phyloP scores from a whole-genome alignment of 2,888 invertebrate species.

The Aspidiotus destructor region DNA sequence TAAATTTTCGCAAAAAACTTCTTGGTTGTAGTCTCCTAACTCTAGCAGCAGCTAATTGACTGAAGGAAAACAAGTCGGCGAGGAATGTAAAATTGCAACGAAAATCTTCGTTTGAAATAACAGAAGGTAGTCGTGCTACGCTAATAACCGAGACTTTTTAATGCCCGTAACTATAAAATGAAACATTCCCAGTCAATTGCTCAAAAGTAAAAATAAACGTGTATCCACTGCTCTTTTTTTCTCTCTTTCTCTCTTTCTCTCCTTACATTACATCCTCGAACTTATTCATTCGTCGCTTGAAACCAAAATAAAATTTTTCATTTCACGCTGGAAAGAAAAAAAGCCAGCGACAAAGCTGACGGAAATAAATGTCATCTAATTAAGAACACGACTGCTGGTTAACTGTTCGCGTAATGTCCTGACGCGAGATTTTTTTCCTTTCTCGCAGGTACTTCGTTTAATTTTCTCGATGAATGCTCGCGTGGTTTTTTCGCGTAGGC shows the following conservation, averaged over 20 bases:
- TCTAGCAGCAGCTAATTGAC: no score
- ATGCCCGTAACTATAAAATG: no score
- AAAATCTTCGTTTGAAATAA: no score
- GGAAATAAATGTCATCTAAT: conserved; percentile 4
- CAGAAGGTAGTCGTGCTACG: no score
- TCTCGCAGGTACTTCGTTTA: not conserved
- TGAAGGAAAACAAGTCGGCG: no score
- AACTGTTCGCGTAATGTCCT: conserved; percentile 2
- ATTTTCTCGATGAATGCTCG: conserved; percentile 2
- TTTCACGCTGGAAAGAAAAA: no score
- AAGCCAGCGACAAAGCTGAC: not conserved
- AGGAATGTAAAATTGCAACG: no score
- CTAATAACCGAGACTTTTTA: no score
- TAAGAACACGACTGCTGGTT: not conserved
- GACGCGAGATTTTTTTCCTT: not conserved
- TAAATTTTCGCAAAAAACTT: no score
- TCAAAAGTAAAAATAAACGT: no score
- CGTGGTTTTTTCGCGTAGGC: not conserved
- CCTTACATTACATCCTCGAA: not conserved
- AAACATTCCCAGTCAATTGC: no score
- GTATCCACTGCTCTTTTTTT: not conserved
- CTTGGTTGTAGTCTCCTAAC: no score
- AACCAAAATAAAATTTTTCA: not conserved
- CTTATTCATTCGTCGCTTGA: not conserved
- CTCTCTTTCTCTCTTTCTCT: not conserved